Conservation (phyloP, 2,888 invertebrate genomes). For the Drosophila multiciliata region DNA sequence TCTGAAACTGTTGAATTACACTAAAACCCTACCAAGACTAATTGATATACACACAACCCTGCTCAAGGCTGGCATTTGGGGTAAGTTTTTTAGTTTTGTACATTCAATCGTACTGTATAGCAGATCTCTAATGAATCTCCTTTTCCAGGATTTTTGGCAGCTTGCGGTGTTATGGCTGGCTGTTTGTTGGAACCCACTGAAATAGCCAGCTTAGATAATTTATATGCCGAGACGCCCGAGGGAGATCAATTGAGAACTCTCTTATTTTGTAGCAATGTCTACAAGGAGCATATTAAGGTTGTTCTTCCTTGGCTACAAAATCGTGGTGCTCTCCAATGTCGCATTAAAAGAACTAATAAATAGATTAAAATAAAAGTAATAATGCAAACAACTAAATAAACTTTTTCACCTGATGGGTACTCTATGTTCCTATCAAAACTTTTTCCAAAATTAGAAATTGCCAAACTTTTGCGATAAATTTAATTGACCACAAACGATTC, state of each 20-base stretch:
- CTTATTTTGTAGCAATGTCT: constrained; percentile 35
- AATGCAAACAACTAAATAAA: not conserved
- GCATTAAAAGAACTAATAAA: not conserved
- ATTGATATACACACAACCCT: constrained; percentile 76
- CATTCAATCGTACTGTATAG: not conserved
- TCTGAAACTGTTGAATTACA: constrained; percentile 71
- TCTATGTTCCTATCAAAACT: not conserved
- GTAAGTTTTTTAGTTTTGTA: constrained; percentile 31
- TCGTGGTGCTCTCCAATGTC: constrained; percentile 47
- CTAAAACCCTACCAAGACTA: constrained; percentile 68
- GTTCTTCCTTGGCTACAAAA: constrained; percentile 59
- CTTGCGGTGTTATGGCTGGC: constrained; percentile 46
- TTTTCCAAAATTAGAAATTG: not conserved
- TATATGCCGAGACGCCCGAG: constrained; percentile 36
- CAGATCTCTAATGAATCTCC: not conserved
- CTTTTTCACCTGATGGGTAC: not conserved
- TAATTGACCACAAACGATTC: not conserved
- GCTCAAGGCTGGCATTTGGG: constrained; percentile 69
- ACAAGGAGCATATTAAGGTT: constrained; percentile 39
- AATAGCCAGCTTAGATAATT: constrained; percentile 44
- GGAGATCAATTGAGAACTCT: constrained; percentile 35
- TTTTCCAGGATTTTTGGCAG: constrained; percentile 38
- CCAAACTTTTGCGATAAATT: not conserved
- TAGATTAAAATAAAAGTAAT: not conserved
- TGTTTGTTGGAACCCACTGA: constrained; percentile 39